Evolutionary conservation across 2,797 vertebrate species (phyloP).

Genomic region (Neomorphus geoffroyi): DNA sequence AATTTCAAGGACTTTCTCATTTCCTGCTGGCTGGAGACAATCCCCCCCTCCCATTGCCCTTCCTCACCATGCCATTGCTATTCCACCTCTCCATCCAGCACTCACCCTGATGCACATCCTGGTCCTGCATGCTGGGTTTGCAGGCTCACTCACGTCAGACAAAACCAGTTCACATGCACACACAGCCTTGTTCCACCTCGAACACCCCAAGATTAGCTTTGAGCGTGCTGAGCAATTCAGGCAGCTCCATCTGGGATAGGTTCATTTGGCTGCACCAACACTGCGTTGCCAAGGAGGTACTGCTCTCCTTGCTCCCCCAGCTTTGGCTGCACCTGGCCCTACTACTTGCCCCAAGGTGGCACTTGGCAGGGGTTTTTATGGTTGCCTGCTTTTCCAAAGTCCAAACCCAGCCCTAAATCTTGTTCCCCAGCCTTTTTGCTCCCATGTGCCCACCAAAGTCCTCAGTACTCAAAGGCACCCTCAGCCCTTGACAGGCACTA

Average conservation of each 20-base stretch:
- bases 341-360: not conserved
- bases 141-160: not conserved
- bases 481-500: not conserved
- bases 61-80: not conserved
- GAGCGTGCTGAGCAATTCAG: not conserved
- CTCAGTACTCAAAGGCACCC: not conserved
- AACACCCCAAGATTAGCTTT: not conserved
- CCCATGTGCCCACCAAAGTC: not conserved
- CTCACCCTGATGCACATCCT: not conserved
- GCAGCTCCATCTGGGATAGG: not conserved
- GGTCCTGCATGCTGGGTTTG: not conserved
- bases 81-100: not conserved
- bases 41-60: not conserved
- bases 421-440: not conserved
- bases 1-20: not conserved
- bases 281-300: not conserved
- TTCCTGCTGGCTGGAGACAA: not conserved
- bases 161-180: not conserved
- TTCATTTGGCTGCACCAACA: not conserved
- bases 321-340: not conserved
- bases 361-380: not conserved
- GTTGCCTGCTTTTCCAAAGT: not conserved
- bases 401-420: not conserved
- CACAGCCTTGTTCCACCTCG: not conserved
- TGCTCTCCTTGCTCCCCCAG: not conserved